phyloP scores from a whole-genome alignment of 92 coral and sea anemone species.

The Bergia sp. region DNA sequence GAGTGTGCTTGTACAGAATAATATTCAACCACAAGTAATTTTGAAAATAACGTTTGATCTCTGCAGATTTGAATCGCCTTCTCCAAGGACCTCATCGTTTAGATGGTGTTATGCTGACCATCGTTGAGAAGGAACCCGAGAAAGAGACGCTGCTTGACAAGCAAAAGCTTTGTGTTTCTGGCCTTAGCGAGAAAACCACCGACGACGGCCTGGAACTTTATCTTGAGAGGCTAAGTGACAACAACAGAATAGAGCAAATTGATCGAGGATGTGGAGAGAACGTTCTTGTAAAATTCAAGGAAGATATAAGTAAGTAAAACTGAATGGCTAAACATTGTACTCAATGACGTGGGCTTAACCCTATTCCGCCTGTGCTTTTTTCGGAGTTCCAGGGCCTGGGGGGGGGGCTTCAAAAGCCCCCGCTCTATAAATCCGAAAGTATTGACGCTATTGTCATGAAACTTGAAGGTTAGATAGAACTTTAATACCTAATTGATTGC shows the following conservation, averaged over 20 bases:
- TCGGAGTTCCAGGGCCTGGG: too few species aligned
- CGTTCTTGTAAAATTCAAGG: neutral
- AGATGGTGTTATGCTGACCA: conserved; percentile 26
- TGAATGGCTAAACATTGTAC: too few species aligned
- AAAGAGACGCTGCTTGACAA: conserved; percentile 26
- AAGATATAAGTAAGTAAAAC: neutral
- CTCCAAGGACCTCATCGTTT: conserved; percentile 32
- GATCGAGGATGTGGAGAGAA: conserved; percentile 31
- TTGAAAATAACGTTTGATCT: neutral
- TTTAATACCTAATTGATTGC: too few species aligned
- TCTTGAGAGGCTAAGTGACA: conserved; percentile 27
- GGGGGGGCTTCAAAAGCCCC: too few species aligned
- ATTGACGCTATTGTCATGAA: too few species aligned
- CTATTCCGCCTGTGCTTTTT: too few species aligned
- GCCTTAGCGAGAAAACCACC: conserved; percentile 16
- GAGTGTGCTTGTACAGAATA: too few species aligned
- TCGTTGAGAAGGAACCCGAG: conserved; percentile 45
- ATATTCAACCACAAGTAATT: too few species aligned
- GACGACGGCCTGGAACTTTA: conserved; percentile 34
- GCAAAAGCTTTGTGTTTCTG: conserved; percentile 28
- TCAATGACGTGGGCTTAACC: too few species aligned
- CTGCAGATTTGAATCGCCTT: conserved; percentile 29
- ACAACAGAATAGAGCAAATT: neutral
- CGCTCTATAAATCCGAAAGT: too few species aligned
- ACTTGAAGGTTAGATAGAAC: too few species aligned